Evolutionary conservation across 1,140 invertebrate genomes (phyloP).

Genomic region (Campoletis sonorensis): DNA sequence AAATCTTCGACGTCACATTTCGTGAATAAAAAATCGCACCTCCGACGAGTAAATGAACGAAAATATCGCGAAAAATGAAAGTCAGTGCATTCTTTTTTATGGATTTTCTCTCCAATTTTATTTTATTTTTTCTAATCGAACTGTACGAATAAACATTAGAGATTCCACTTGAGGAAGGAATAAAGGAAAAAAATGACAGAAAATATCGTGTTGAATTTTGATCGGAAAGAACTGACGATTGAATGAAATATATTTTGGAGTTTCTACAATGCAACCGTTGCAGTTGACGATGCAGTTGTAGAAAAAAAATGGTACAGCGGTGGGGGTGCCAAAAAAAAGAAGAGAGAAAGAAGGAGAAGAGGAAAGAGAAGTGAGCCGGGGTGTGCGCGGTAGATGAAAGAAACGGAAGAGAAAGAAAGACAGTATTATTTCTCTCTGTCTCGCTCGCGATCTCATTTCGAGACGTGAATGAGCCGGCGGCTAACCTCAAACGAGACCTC

Average conservation of each 20-base stretch:
- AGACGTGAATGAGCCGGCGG: slow-evolving; percentile 58
- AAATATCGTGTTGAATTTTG: background rate
- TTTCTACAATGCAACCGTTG: slow-evolving; percentile 2
- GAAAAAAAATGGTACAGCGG: background rate
- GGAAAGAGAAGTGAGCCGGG: slow-evolving; percentile 21
- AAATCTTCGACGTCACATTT: too few relatives aligned
- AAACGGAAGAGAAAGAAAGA: slow-evolving; percentile 37
- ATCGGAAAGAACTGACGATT: background rate
- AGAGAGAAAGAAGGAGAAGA: background rate
- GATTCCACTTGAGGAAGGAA: background rate
- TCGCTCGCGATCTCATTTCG: slow-evolving; percentile 55
- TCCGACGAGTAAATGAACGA: too few relatives aligned
- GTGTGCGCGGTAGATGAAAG: slow-evolving; percentile 45
- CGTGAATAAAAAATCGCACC: too few relatives aligned
- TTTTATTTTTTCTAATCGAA: too few relatives aligned
- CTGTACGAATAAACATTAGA: too few relatives aligned
- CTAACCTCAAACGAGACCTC: slow-evolving; percentile 57
- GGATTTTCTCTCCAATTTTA: too few relatives aligned
- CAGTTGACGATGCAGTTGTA: slow-evolving; percentile 14
- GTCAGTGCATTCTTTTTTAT: too few relatives aligned
- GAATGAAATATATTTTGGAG: background rate
- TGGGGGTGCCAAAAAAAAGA: slow-evolving; percentile 9
- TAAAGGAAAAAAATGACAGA: background rate
- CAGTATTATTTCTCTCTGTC: slow-evolving; percentile 15
- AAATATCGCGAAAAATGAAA: too few relatives aligned